Conservation (phyloP, 1,140 invertebrate genomes). For the Bilobella aurantiaca region DNA sequence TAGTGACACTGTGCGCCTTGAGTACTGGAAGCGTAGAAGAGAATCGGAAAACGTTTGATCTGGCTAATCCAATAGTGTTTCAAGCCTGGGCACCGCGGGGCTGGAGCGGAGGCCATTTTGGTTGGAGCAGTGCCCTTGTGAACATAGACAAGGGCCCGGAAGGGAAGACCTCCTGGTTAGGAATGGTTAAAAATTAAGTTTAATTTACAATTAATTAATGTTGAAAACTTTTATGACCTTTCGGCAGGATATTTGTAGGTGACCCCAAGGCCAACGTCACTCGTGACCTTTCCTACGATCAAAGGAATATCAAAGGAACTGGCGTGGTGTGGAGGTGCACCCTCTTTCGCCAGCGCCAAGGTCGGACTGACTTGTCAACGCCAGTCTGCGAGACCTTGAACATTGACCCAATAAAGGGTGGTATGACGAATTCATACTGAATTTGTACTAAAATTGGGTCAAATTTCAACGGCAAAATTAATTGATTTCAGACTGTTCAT, state of each 20-base stretch:
- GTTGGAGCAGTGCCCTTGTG: not conserved
- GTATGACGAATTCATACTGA: not conserved
- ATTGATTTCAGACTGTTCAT: not conserved
- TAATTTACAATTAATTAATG: not conserved
- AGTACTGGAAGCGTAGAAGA: not conserved
- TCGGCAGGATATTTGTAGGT: slow-evolving; percentile 29
- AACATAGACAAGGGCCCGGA: not conserved
- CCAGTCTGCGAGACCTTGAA: slow-evolving; percentile 9
- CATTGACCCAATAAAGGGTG: not conserved
- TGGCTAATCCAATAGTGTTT: not conserved
- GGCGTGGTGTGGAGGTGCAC: slow-evolving; percentile 32
- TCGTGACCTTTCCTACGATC: not conserved
- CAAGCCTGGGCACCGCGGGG: not conserved
- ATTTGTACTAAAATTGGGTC: not conserved
- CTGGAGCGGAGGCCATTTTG: not conserved
- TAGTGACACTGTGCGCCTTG: not conserved
- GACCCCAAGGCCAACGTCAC: slow-evolving; percentile 34
- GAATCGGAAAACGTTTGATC: not conserved
- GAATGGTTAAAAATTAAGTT: no score
- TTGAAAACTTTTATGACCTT: not conserved
- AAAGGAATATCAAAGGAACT: slow-evolving; percentile 24
- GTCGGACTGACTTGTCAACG: slow-evolving; percentile 16
- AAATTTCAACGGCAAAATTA: not conserved
- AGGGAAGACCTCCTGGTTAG: not conserved
- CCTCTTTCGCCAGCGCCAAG: slow-evolving; percentile 4